Base-by-base conservation (phyloP, 1,140 invertebrate genomes). In the Phymastichus coffea region DNA sequence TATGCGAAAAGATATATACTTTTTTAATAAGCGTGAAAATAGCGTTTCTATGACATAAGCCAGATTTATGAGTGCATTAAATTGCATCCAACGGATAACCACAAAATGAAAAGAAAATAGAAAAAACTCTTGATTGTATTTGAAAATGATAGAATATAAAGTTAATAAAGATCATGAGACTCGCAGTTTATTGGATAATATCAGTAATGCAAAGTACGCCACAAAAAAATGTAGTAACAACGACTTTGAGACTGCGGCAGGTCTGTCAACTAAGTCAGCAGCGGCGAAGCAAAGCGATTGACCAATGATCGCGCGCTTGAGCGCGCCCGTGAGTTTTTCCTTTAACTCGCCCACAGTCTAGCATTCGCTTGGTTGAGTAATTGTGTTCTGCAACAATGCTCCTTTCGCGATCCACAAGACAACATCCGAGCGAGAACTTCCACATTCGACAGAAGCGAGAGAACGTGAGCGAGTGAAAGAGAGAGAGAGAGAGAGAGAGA, bases 291-390 rank as follows among this genome's bases (percentile, higher is more conserved):
- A n/a, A n/a, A n/a, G 23, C 17, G 37, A 49, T 61, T 61, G 44
- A 48, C 26, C 58, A 61, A 61, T 38, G 20, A 2, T 40, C 41
- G 44, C 30, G n/a, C 49, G 58, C 51, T 61, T 19, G 51, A 61
- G 33, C 28, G 58, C 15, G 4, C 20, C 20, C n/a, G 33, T 33
- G 3, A 7, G 4, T 6, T 19, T 1, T 7, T 54, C 54, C 54
- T 61, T 61, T 44, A 23, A 38, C 25, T 19, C 14, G 26, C 23
- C 15, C 47, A 10, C 40, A 10, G 46, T 9, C 23, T 33, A 41
- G 15, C 30, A 23, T n/a, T n/a, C 25, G 30, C 46, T 60, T 22
- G 30, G 41, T 61, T 61, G 51, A 38, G 58, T 55, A 61, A 61
- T 61, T 52, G 9, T 35, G 33, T 59, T 59, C 53, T 46, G 49